phyloP scores from a whole-genome alignment of 2,113 vertebrate species.

The Microcebus lehilahytsara region DNA sequence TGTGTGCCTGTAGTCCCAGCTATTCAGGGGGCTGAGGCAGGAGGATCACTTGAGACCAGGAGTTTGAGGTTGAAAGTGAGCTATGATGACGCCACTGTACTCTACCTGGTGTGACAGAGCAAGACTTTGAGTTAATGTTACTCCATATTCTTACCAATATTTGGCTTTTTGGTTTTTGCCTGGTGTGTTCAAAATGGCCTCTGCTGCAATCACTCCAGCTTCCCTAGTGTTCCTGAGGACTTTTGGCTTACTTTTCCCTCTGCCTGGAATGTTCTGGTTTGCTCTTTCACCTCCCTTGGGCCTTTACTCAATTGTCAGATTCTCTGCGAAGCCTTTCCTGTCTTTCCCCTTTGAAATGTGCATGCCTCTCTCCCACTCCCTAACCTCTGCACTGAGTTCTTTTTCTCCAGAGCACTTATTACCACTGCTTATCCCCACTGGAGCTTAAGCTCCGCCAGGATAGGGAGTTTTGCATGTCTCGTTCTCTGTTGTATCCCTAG shows the following conservation, averaged over 20 bases:
- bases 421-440: background rate
- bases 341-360: background rate
- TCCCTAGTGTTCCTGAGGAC: background rate
- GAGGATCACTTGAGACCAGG: too few relatives aligned
- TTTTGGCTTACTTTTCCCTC: background rate
- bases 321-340: background rate
- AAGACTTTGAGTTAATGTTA: background rate
- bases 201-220: background rate
- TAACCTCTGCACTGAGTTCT: background rate
- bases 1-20: too few relatives aligned
- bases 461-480: background rate
- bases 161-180: background rate
- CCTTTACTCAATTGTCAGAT: background rate
- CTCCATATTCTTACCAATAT: background rate
- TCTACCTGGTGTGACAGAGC: too few relatives aligned
- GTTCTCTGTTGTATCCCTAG: background rate
- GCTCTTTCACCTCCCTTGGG: background rate
- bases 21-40: too few relatives aligned
- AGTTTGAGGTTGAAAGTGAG: too few relatives aligned
- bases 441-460: background rate
- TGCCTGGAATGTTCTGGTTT: background rate
- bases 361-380: background rate
- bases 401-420: background rate
- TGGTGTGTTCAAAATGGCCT: background rate
- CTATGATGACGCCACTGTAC: too few relatives aligned